Conservation (phyloP, 2,113 vertebrate species). For the Clarias magur region DNA sequence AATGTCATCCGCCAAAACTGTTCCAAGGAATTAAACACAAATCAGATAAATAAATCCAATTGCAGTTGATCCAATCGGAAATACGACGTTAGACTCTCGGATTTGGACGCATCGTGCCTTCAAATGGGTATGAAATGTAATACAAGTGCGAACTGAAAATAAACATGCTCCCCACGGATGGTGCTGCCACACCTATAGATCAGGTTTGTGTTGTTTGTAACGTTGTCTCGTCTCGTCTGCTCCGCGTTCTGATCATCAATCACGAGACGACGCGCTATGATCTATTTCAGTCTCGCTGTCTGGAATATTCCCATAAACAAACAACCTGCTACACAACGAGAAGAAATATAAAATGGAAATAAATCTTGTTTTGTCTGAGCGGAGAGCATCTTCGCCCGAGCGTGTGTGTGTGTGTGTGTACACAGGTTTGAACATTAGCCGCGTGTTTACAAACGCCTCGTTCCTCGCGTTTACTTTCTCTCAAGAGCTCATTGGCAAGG, state of each 20-base stretch:
- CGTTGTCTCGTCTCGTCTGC: slow-evolving; percentile 4
- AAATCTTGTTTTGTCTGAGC: slow-evolving; percentile 39
- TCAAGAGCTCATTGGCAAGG: slow-evolving; percentile 40
- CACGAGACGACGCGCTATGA: slow-evolving; percentile 4
- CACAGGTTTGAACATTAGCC: slow-evolving; percentile 35
- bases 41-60: no score
- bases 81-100: no score
- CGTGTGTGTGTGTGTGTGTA: background rate
- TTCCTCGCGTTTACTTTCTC: slow-evolving; percentile 45
- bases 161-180: background rate
- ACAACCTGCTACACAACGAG: background rate
- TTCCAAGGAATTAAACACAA: no score
- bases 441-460: slow-evolving; percentile 39
- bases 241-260: slow-evolving; percentile 5
- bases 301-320: slow-evolving; percentile 28
- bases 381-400: background rate
- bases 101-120: background rate
- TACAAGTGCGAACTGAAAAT: background rate
- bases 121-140: background rate
- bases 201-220: background rate
- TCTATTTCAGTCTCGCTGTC: slow-evolving; percentile 23
- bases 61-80: no score
- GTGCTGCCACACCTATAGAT: background rate
- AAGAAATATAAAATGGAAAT: slow-evolving; percentile 25
- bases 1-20: background rate